Evolutionary conservation across 2,888 invertebrate species (phyloP).

Genomic region (Drosophila nr. perissopoda): DNA sequence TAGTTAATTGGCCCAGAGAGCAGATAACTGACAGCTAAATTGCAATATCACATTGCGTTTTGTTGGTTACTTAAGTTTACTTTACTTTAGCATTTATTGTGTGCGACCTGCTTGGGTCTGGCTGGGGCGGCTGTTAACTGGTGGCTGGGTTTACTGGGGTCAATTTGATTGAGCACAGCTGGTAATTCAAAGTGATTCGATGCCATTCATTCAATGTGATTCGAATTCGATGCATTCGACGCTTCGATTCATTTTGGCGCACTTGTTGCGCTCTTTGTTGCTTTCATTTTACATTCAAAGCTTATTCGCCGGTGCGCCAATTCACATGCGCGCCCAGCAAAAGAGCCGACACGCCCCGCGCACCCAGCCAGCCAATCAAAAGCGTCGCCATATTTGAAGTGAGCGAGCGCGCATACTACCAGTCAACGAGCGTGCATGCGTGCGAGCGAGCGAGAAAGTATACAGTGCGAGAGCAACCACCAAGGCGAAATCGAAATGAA

Average conservation of each 20-base stretch:
- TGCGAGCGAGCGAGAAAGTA: constrained; percentile 6
- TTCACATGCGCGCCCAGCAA: constrained; percentile 43
- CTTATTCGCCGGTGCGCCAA: constrained; percentile 44
- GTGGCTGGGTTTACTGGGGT: constrained; percentile 28
- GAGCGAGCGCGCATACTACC: constrained; percentile 49
- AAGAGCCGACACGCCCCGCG: constrained; percentile 40
- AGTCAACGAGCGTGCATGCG: constrained; percentile 1
- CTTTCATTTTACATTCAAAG: constrained; percentile 47
- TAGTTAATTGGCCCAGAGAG: constrained; percentile 78
- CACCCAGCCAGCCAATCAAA: constrained; percentile 55
- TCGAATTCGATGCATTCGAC: constrained; percentile 39
- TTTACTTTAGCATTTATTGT: constrained; percentile 51
- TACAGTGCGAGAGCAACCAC: constrained; percentile 35
- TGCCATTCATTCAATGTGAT: constrained; percentile 50
- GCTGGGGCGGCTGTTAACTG: constrained; percentile 12
- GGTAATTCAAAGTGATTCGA: constrained; percentile 60
- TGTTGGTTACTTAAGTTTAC: constrained; percentile 60
- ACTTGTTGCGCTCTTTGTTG: constrained; percentile 76
- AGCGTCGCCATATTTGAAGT: constrained; percentile 73
- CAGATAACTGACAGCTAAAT: constrained; percentile 77
- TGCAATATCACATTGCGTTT: constrained; percentile 79
- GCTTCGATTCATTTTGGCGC: constrained; percentile 45
- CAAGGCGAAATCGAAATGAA: constrained; percentile 49
- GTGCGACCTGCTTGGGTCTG: constrained; percentile 27
- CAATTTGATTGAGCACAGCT: constrained; percentile 56